Evolutionary conservation across 2,888 invertebrate species (phyloP).

Genomic region (Theretra japonica): DNA sequence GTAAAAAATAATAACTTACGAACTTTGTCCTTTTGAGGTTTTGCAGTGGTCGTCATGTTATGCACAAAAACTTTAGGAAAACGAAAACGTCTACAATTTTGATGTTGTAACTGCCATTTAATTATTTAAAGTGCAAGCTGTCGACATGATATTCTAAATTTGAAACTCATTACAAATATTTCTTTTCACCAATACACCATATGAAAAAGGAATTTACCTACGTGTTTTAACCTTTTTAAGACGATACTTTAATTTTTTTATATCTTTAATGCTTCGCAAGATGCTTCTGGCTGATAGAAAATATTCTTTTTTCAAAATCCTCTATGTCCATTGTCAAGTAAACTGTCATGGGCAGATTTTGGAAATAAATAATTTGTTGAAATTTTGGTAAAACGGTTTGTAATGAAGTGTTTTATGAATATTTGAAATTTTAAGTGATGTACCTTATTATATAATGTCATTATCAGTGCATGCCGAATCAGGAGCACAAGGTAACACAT

Average conservation of each 20-base stretch:
- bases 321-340: background rate
- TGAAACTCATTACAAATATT: constrained; percentile 42
- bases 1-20: constrained; percentile 52
- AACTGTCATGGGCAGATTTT: background rate
- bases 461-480: constrained; percentile 43
- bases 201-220: background rate
- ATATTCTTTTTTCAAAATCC: constrained; percentile 10
- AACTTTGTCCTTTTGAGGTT: constrained; percentile 69
- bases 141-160: constrained; percentile 56
- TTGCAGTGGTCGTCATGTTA: constrained; percentile 66
- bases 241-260: background rate
- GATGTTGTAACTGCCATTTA: constrained; percentile 48
- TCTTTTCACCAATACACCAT: background rate
- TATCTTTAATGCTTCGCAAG: too few species aligned
- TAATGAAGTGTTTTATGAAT: background rate
- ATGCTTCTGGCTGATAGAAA: background rate
- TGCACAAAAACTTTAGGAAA: constrained; percentile 44
- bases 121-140: constrained; percentile 25
- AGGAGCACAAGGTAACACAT: constrained; percentile 52
- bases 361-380: background rate
- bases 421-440: constrained; percentile 38
- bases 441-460: constrained; percentile 50
- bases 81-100: constrained; percentile 62
- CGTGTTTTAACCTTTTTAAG: background rate
- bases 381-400: constrained; percentile 31